phyloP scores from a whole-genome alignment of 2,888 invertebrate genomes.

The Petrolisthes manimaculis region DNA sequence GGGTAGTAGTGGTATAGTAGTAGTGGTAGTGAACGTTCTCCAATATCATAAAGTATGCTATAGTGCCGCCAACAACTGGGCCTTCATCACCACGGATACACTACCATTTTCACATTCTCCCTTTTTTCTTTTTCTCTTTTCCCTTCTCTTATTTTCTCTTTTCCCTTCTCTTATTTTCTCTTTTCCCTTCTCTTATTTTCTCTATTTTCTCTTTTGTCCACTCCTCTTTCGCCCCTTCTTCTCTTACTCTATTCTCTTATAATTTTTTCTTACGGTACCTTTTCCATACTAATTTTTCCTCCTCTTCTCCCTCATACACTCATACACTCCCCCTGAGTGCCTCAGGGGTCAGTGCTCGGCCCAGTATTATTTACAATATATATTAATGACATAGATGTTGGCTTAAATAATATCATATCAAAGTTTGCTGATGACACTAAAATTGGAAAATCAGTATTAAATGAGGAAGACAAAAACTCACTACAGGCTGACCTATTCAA shows the following conservation, averaged over 20 bases:
- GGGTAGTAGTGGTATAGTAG: neutral
- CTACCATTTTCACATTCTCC: neutral
- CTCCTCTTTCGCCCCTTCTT: neutral
- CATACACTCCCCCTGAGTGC: too few species aligned
- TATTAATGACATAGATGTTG: too few species aligned
- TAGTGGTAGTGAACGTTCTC: neutral
- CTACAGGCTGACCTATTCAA: too few species aligned
- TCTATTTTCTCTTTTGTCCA: neutral
- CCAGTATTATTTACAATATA: too few species aligned
- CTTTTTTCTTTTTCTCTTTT: neutral
- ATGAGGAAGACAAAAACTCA: too few species aligned
- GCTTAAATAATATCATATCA: too few species aligned
- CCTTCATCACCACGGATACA: neutral
- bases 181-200: neutral
- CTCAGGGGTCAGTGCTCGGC: too few species aligned
- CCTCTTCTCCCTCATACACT: too few species aligned
- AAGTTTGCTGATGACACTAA: too few species aligned
- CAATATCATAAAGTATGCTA: conserved; percentile 53
- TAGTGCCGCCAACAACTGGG: conserved; percentile 21
- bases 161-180: neutral
- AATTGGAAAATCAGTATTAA: too few species aligned
- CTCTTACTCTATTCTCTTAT: neutral
- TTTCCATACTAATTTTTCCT: too few species aligned
- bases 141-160: neutral
- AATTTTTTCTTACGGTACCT: too few species aligned